Evolutionary conservation across 37 sponge, comb jelly and placozoan species (phyloP).

Genomic region (Cliona cf. orientalis): DNA sequence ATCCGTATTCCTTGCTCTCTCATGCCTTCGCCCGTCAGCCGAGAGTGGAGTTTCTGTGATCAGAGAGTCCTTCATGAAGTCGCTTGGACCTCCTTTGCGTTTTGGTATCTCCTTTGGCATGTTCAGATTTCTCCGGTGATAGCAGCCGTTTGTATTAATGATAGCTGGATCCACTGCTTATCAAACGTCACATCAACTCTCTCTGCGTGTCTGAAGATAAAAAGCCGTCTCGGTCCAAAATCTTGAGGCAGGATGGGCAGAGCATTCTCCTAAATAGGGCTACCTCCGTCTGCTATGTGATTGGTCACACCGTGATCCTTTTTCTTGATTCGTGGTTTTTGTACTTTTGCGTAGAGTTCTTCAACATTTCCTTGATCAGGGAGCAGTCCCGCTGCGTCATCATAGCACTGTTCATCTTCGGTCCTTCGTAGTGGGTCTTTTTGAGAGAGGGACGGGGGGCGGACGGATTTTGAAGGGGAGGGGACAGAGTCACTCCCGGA

Average conservation of each 20-base stretch:
- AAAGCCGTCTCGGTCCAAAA: constrained; percentile 74
- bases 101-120: constrained; percentile 88
- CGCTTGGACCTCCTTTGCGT: constrained; percentile 70
- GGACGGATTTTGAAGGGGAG: not conserved
- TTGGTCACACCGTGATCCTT: not conserved
- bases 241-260: constrained; percentile 38
- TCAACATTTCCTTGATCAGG: constrained; percentile 64
- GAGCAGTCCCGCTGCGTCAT: constrained; percentile 49
- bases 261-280: constrained; percentile 10
- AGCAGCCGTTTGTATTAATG: constrained; percentile 84
- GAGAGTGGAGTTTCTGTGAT: constrained; percentile 85
- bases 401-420: constrained; percentile 50
- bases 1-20: constrained; percentile 79
- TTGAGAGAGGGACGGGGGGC: constrained; percentile 7
- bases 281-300: not conserved
- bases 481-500: constrained; percentile 25
- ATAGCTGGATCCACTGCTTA: constrained; percentile 87
- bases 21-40: constrained; percentile 89
- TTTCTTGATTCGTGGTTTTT: constrained; percentile 30
- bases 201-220: constrained; percentile 90
- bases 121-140: constrained; percentile 88
- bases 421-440: constrained; percentile 12
- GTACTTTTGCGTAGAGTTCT: constrained; percentile 65
- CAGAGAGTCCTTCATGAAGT: constrained; percentile 82
- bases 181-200: constrained; percentile 94